A percentile compares a stretch with the other conserved stretches of the same genome.
These are phyloP conservation scores for Apus apus DNA, from an alignment of 2,113 vertebrate species.

Conservation along the genomic window DNA sequence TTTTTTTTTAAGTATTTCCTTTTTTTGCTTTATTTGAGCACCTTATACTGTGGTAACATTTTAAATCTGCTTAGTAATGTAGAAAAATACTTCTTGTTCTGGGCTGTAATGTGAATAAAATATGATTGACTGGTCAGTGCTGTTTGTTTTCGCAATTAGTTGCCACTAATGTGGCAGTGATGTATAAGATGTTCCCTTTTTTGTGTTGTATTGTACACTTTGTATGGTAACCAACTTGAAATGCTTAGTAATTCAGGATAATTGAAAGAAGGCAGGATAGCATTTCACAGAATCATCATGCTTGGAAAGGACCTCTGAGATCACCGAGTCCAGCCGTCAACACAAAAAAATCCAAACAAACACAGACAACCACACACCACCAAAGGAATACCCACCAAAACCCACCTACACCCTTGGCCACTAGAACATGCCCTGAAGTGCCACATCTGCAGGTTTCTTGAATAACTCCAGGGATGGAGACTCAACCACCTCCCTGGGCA, in stretches of 20 bases:
- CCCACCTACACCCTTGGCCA: too few species aligned
- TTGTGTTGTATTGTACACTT: background rate
- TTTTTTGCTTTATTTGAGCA: background rate
- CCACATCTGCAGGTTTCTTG: too few species aligned
- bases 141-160: background rate
- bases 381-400: too few species aligned
- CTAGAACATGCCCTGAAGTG: too few species aligned
- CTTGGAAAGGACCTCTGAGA: too few species aligned
- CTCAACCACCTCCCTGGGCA: too few species aligned
- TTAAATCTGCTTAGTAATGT: background rate
- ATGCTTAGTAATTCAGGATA: background rate
- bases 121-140: background rate
- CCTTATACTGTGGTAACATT: background rate
- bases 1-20: background rate
- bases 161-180: background rate
- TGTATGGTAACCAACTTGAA: background rate
- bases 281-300: background rate
- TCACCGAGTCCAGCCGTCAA: too few species aligned
- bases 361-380: too few species aligned
- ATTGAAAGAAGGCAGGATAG: background rate
- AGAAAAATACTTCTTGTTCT: background rate
- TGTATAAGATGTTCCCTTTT: background rate
- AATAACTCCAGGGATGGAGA: too few species aligned
- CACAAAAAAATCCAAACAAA: too few species aligned
- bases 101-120: background rate